phyloP scores from a whole-genome alignment of 2,888 invertebrate genomes.

The Monochamus alternatus region DNA sequence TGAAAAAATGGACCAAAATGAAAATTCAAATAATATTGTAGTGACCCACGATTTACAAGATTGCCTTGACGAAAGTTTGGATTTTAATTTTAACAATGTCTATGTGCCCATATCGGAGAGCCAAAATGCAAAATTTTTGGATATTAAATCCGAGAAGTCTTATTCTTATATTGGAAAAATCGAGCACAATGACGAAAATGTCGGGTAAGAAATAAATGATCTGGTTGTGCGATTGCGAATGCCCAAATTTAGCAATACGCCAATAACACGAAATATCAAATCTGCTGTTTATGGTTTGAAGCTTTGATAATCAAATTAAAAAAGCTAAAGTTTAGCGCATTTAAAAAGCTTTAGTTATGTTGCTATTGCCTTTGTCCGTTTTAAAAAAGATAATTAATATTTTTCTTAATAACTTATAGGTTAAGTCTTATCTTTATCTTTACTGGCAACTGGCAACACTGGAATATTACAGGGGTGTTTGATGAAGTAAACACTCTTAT shows the following conservation, averaged over 20 bases:
- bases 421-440: slow-evolving; percentile 23
- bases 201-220: slow-evolving; percentile 68
- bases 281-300: slow-evolving; percentile 53
- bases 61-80: slow-evolving; percentile 70
- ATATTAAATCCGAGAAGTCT: slow-evolving; percentile 52
- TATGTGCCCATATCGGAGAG: slow-evolving; percentile 41
- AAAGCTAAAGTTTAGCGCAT: too few relatives aligned
- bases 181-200: slow-evolving; percentile 70
- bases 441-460: slow-evolving; percentile 22
- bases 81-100: slow-evolving; percentile 71
- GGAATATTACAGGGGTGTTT: slow-evolving; percentile 7
- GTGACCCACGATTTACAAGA: slow-evolving; percentile 74
- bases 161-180: slow-evolving; percentile 69
- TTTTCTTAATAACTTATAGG: slow-evolving; percentile 27
- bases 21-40: slow-evolving; percentile 67
- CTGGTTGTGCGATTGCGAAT: slow-evolving; percentile 46
- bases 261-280: slow-evolving; percentile 45
- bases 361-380: background rate
- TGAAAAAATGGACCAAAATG: slow-evolving; percentile 56
- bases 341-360: background rate
- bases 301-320: slow-evolving; percentile 29
- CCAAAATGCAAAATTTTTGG: slow-evolving; percentile 60
- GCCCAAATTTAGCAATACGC: slow-evolving; percentile 62
- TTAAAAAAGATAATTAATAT: background rate
- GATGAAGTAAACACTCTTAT: background rate